These are phyloP conservation scores for Motacilla alba DNA, from an alignment of 2,113 vertebrate species.

Conservation along the genomic window DNA sequence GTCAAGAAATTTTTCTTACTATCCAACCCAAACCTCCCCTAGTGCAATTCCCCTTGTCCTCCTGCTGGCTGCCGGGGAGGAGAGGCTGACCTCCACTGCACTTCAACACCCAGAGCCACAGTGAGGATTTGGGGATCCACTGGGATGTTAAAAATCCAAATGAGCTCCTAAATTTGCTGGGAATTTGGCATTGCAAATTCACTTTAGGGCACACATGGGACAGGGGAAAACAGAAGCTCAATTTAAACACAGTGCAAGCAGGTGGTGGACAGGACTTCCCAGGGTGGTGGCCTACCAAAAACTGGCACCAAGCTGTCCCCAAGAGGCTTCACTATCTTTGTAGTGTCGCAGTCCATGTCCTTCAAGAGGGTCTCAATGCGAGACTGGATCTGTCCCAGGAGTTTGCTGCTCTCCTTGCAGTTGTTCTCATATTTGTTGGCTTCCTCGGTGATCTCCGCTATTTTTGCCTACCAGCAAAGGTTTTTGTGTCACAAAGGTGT, in stretches of 20 bases:
- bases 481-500: background rate
- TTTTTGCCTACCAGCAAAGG: conserved; percentile 35
- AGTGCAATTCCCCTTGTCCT: background rate
- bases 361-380: background rate
- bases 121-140: background rate
- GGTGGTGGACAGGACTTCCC: background rate
- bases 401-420: background rate
- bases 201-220: background rate
- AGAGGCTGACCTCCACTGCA: accelerated
- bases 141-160: background rate
- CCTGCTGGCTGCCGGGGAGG: background rate
- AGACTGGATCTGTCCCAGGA: conserved; percentile 35
- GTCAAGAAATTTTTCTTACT: background rate
- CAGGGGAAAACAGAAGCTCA: background rate
- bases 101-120: background rate
- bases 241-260: accelerated
- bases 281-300: conserved; percentile 25
- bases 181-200: background rate
- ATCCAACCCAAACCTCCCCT: background rate
- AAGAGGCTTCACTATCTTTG: background rate
- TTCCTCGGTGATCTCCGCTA: background rate
- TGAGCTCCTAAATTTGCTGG: background rate
- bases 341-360: background rate
- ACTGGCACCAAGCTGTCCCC: conserved; percentile 41
- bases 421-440: background rate